A percentile compares a stretch with the other conserved stretches of the same genome.
phyloP scores from a whole-genome alignment of 2,888 invertebrate genomes.

The Plebejus argus region DNA sequence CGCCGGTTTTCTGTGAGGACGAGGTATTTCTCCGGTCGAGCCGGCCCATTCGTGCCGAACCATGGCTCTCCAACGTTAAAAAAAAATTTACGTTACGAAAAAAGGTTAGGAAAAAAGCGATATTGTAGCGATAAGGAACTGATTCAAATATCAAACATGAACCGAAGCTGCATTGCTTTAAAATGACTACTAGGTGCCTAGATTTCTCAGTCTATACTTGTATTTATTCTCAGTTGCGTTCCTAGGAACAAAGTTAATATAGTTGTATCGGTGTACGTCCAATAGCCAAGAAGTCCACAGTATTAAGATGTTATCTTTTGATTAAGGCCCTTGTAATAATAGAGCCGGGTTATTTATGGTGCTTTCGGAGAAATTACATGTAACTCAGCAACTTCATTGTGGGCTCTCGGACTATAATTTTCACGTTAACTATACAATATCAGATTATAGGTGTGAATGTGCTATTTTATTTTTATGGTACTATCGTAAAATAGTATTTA shows the following conservation, averaged over 20 bases:
- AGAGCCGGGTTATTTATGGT: conserved; percentile 69
- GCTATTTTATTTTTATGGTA: neutral
- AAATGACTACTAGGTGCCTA: too few relatives aligned
- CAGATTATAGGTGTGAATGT: neutral
- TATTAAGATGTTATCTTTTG: conserved; percentile 78
- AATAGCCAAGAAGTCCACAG: conserved; percentile 44
- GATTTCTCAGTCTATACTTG: neutral
- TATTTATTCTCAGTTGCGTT: too few relatives aligned
- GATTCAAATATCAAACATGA: too few relatives aligned
- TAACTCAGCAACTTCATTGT: conserved; percentile 54
- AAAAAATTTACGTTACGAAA: too few relatives aligned
- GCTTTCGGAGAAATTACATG: conserved; percentile 58
- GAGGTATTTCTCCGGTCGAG: too few relatives aligned
- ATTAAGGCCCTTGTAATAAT: conserved; percentile 76
- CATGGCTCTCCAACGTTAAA: too few relatives aligned
- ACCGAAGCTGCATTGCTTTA: too few relatives aligned
- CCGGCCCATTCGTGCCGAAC: too few relatives aligned
- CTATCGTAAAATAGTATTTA: neutral
- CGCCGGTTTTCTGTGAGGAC: too few relatives aligned
- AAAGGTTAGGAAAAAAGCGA: too few relatives aligned
- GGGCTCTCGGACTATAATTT: conserved; percentile 38
- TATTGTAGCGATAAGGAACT: too few relatives aligned
- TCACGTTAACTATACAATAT: conserved; percentile 21
- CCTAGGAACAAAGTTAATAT: neutral
- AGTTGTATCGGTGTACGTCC: conserved; percentile 20